These are phyloP conservation scores for Phaonia tiefii DNA, from an alignment of 2,888 invertebrate genomes.

Conservation along the genomic window DNA sequence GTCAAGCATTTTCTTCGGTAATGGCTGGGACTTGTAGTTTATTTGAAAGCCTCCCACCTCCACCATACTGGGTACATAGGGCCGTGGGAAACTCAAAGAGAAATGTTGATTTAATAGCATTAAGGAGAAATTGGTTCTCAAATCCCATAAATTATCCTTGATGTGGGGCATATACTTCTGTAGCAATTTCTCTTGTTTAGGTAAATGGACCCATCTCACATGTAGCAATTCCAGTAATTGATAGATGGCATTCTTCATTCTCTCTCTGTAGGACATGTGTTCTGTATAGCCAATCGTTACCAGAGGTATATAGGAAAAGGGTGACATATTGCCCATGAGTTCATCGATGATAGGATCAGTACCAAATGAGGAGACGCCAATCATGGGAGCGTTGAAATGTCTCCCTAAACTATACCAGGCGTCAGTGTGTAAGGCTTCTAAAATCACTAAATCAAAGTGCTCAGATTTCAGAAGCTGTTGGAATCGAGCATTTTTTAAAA, in stretches of 20 bases:
- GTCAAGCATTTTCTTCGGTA: slow-evolving; percentile 66
- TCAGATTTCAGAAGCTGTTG: slow-evolving; percentile 49
- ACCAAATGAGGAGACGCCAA: slow-evolving; percentile 71
- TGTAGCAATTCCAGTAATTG: slow-evolving; percentile 66
- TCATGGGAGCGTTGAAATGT: slow-evolving; percentile 73
- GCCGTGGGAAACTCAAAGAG: slow-evolving; percentile 72
- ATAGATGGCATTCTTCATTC: slow-evolving; percentile 74
- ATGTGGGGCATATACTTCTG: slow-evolving; percentile 72
- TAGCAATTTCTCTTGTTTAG: slow-evolving; percentile 71
- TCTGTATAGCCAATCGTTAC: slow-evolving; percentile 36
- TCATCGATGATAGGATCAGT: slow-evolving; percentile 69
- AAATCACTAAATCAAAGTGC: slow-evolving; percentile 74
- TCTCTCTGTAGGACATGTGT: slow-evolving; percentile 75
- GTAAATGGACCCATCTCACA: slow-evolving; percentile 69
- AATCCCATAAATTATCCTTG: slow-evolving; percentile 68
- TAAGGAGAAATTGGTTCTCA: slow-evolving; percentile 73
- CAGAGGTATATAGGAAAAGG: slow-evolving; percentile 58
- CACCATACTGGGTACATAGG: slow-evolving; percentile 74
- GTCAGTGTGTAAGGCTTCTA: slow-evolving; percentile 75
- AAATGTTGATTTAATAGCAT: slow-evolving; percentile 75
- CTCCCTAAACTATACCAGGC: slow-evolving; percentile 75
- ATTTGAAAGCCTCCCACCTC: slow-evolving; percentile 76
- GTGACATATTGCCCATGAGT: slow-evolving; percentile 71
- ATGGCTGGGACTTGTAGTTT: slow-evolving; percentile 46
- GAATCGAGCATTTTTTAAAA: slow-evolving; percentile 35